Evolutionary conservation across 2,888 invertebrate species (phyloP).

Genomic region (Dasysyrphus albostriatus): DNA sequence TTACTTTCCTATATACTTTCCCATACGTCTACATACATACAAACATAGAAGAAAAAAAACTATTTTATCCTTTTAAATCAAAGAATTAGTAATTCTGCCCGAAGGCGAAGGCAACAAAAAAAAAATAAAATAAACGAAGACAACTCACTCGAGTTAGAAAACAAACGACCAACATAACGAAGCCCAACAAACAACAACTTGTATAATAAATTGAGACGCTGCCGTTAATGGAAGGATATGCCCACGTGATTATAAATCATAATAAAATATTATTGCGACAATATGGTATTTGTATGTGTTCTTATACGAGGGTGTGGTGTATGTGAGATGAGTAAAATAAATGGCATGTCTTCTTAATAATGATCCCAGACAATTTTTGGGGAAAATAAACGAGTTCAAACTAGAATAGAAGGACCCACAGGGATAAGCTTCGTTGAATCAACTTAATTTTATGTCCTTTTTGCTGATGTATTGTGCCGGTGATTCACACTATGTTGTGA

Average conservation of each 20-base stretch:
- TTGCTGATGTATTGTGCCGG: slow-evolving; percentile 18
- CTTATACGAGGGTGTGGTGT: not conserved
- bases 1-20: not conserved
- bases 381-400: slow-evolving; percentile 11
- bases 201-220: slow-evolving; percentile 66
- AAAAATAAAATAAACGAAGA: slow-evolving; percentile 36
- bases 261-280: slow-evolving; percentile 68
- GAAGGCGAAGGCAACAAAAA: not conserved
- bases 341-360: slow-evolving; percentile 44
- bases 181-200: slow-evolving; percentile 41
- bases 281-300: not conserved
- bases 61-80: slow-evolving; percentile 60
- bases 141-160: slow-evolving; percentile 50
- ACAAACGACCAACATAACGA: slow-evolving; percentile 60
- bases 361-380: slow-evolving; percentile 50
- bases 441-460: slow-evolving; percentile 42
- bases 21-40: not conserved
- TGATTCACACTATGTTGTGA: slow-evolving; percentile 36
- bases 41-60: not conserved
- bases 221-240: slow-evolving; percentile 61
- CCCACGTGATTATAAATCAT: slow-evolving; percentile 71
- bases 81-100: slow-evolving; percentile 58
- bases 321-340: slow-evolving; percentile 32
- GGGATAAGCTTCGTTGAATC: slow-evolving; percentile 29
- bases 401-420: not conserved